These are phyloP conservation scores for Sebastolobus altivelis DNA, from an alignment of 2,797 vertebrate genomes.

Conservation along the genomic window DNA sequence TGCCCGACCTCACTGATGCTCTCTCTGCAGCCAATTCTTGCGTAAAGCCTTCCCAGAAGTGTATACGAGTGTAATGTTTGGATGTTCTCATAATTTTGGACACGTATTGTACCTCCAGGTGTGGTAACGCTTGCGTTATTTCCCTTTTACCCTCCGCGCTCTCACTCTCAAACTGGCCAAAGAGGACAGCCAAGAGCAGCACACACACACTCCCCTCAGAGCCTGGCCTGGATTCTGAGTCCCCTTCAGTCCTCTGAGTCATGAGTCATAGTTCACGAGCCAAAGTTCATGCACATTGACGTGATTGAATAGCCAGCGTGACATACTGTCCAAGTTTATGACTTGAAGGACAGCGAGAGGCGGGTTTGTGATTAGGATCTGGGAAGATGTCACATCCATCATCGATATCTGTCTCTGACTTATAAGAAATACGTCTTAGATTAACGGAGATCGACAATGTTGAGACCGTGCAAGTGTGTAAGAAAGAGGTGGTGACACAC, in stretches of 20 bases:
- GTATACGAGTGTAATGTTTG: neutral
- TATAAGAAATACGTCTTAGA: constrained; percentile 37
- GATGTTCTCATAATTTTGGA: neutral
- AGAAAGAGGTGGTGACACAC: constrained; percentile 18
- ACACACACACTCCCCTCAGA: constrained; percentile 27
- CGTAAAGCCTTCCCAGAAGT: neutral
- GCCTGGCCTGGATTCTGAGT: constrained; percentile 46
- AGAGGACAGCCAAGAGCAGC: constrained; percentile 27
- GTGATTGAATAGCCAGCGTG: constrained; percentile 19
- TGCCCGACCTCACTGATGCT: constrained; percentile 7
- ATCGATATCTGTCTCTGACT: constrained; percentile 20
- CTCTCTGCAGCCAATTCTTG: constrained; percentile 4
- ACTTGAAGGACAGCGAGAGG: constrained; percentile 20
- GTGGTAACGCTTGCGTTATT: neutral
- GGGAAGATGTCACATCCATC: constrained; percentile 19
- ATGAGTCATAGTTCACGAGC: constrained; percentile 53
- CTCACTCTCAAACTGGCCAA: constrained; percentile 34
- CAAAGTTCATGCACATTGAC: constrained; percentile 53
- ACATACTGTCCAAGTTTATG: constrained; percentile 10
- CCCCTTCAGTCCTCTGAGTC: constrained; percentile 50
- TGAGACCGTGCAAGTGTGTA: constrained; percentile 5
- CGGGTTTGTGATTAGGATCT: constrained; percentile 20
- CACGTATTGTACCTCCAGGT: neutral
- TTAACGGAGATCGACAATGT: constrained; percentile 22
- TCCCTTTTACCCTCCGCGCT: neutral